Percentiles rank a stretch among this genome's conserved stretches.
These are phyloP conservation scores for Leucophenga maculata DNA, from an alignment of 2,888 invertebrate species.

Conservation along the genomic window DNA sequence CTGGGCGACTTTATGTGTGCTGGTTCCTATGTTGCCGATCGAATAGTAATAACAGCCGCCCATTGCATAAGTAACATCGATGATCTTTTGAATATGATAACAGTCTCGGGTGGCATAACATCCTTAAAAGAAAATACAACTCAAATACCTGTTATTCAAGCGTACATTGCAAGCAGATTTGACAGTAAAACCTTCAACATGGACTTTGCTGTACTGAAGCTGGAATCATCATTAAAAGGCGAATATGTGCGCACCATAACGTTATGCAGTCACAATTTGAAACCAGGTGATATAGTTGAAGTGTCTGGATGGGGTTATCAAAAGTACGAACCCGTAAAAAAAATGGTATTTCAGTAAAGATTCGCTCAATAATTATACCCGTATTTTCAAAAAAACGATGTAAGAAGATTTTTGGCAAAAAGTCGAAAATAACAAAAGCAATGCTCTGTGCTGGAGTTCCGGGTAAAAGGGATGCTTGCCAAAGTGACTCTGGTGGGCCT, in stretches of 20 bases:
- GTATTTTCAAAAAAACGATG: neutral
- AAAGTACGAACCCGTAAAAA: neutral
- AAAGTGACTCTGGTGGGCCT: slow-evolving; percentile 5
- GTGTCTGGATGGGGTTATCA: slow-evolving; percentile 4
- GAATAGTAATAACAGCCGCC: too few species aligned
- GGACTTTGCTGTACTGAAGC: slow-evolving; percentile 1
- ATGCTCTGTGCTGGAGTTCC: slow-evolving; percentile 6
- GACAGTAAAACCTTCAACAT: neutral
- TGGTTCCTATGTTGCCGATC: too few species aligned
- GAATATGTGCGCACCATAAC: neutral
- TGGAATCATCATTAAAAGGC: neutral
- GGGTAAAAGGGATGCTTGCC: slow-evolving; percentile 1
- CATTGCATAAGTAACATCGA: too few species aligned
- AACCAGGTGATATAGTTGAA: neutral
- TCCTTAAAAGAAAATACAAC: neutral
- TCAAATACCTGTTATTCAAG: neutral
- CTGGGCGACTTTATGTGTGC: too few species aligned
- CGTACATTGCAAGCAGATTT: neutral
- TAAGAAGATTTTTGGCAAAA: neutral
- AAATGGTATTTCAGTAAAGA: neutral
- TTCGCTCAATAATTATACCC: slow-evolving; percentile 1
- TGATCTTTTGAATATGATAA: too few species aligned
- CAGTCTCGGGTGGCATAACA: neutral
- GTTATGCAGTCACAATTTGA: neutral
- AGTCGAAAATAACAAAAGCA: neutral